Conservation (phyloP, 2,888 invertebrate species). For the Perithous albicinctus region DNA sequence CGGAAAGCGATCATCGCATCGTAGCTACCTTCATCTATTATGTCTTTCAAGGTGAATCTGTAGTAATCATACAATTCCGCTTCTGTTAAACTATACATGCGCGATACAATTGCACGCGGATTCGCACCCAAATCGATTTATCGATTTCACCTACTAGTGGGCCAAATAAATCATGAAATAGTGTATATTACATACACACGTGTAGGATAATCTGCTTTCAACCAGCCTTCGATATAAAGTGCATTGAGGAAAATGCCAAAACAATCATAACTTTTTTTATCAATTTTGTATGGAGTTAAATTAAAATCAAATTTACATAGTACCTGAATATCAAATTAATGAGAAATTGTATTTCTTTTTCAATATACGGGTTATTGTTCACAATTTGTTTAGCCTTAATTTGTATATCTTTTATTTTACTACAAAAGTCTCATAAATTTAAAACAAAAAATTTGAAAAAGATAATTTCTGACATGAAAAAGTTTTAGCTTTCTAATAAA, state of each 20-base stretch:
- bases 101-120: constrained; percentile 39
- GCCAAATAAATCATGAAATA: constrained; percentile 73
- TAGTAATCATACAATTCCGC: constrained; percentile 49
- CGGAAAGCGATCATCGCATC: constrained; percentile 14
- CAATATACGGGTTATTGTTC: not conserved
- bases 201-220: not conserved
- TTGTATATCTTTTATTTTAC: too few relatives aligned
- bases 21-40: constrained; percentile 47
- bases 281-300: not conserved
- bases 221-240: not conserved
- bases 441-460: too few relatives aligned
- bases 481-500: too few relatives aligned
- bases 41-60: constrained; percentile 58
- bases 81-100: constrained; percentile 25
- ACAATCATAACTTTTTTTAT: not conserved
- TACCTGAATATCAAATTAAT: not conserved
- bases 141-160: constrained; percentile 68
- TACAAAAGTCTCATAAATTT: too few relatives aligned
- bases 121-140: constrained; percentile 69
- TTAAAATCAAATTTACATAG: not conserved
- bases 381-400: too few relatives aligned
- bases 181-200: constrained; percentile 39
- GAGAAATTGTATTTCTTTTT: not conserved
- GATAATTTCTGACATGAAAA: too few relatives aligned
- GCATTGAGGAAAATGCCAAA: not conserved